These are phyloP conservation scores for Rhynchopsitta pachyrhyncha DNA, from an alignment of 2,113 vertebrate species.

Conservation along the genomic window DNA sequence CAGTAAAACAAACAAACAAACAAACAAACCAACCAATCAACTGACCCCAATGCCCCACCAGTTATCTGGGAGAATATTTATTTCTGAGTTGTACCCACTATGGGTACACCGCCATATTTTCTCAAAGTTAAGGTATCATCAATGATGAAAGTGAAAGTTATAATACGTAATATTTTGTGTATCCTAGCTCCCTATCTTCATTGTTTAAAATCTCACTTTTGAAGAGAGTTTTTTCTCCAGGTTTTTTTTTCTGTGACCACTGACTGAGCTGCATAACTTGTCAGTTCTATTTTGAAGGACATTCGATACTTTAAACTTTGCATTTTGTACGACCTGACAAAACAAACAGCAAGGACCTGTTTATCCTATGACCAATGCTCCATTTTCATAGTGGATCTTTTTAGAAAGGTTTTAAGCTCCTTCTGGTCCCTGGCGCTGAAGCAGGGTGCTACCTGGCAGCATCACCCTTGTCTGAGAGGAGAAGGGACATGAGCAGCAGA, in stretches of 20 bases:
- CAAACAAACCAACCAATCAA: fast-evolving
- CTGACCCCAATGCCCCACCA: fast-evolving
- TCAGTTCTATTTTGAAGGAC: background rate
- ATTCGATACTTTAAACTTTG: background rate
- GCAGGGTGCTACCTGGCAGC: background rate
- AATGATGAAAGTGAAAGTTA: background rate
- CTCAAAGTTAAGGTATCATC: background rate
- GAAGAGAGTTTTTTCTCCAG: background rate
- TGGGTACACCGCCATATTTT: background rate
- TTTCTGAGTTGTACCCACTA: background rate
- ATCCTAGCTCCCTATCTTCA: background rate
- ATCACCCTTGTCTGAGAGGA: background rate
- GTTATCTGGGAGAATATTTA: background rate
- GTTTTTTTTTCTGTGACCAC: background rate
- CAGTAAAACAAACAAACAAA: background rate
- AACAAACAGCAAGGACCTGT: background rate
- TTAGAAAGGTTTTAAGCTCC: background rate
- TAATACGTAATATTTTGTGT: background rate
- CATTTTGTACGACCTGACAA: background rate
- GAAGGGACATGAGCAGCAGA: background rate
- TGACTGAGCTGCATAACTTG: background rate
- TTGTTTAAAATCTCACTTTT: background rate
- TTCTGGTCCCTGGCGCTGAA: background rate
- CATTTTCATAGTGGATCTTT: background rate
- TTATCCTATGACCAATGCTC: background rate